Evolutionary conservation across 2,888 invertebrate genomes (phyloP), one percentile per base, ranked within the genome.

Genomic region (Sipha maydis): DNA sequence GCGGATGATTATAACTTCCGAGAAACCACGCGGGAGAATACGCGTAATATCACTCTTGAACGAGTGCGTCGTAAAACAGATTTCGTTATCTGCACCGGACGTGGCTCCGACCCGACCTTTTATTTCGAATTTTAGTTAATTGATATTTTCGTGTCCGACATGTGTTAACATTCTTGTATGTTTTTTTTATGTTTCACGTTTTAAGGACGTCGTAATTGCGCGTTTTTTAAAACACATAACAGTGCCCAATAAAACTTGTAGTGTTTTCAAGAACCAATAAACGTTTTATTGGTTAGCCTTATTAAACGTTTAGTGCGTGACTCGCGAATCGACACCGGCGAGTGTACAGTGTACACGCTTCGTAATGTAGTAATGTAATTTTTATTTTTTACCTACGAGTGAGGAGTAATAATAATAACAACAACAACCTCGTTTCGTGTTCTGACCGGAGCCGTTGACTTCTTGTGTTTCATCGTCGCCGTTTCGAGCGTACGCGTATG

Each of bases 211-310:
- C n/a, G 61, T 61, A 25, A 61, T 80, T 56, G 80, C 31, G 25
- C 38, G 80, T 79, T 69, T 56, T 79, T 41, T 21, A 79, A 79
- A 79, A 79, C 34, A 34, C 31, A 38, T n/a, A 67, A n/a, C n/a
- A 38, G 84, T 61, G 76, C 38, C 75, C 21, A 76, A 84, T 83
- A 83, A 83, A 83, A 83, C 38, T 21, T 56, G 48, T 31, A 14
- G 28, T 28, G 69, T 67, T 77, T 56, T 79, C 69, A 8, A 85
- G 71, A 85, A 85, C 79, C 71, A 79, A 85, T 79, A 79, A 85
- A 56, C 28, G 76, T 85, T 85, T 85, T 85, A 85, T 85, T 28
- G 56, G 69, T 54, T 54, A 54, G 79, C 78, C 31, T 78, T 85
- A 85, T 85, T 69, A 78, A 78, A 85, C 56, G 71, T 79, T 71